Evolutionary conservation across 2,797 vertebrate species (phyloP), one percentile per base, ranked within the genome.

Genomic region (Oreochromis mossambicus): DNA sequence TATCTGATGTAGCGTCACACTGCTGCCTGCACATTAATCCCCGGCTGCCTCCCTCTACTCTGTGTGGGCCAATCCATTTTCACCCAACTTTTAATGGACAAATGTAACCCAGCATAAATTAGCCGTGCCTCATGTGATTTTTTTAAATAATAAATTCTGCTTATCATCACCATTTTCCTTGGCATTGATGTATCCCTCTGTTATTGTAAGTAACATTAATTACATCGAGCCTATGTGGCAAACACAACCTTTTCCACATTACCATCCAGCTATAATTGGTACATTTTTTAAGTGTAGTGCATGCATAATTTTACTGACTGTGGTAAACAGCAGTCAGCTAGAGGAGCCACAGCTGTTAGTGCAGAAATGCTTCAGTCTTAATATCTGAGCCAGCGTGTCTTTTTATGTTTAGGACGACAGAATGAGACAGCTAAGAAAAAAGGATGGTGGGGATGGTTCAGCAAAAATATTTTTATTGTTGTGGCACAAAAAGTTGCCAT

Each of bases 171-270:
- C 56, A 78, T 89, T 90, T 87, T 79, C 41, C 83, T 84, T 82
- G 80, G 56, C 80, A 76, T 75, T 41, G 43, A 76, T 56, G 56
- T 15, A 54, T 70, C 82, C 73, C 83, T 83, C 88, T 88, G 78
- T 88, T 68, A 86, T 92, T 92, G 91, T 90, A 90, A 93, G 91
- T 90, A 91, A 89, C 91, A 91, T 95, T 95, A 94, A 95, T 86
- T 94, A 76, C 87, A 95, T 92, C 51, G 89, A 85, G 79, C 77
- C 85, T 80, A 88, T 83, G 80, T 70, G 92, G 82, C 92, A 82
- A 87, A 76, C 78, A 91, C 61, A 94, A 84, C 46, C 92, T 94
- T 92, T 91, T 93, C 89, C 95, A 88, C 85, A 92, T 94, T 36
- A 87, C 84, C 86, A 92, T 78, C 82, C 88, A 91, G 77, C 76